Evolutionary conservation across 1,140 invertebrate species (phyloP).

Genomic region (Harpegnathos saltator): DNA sequence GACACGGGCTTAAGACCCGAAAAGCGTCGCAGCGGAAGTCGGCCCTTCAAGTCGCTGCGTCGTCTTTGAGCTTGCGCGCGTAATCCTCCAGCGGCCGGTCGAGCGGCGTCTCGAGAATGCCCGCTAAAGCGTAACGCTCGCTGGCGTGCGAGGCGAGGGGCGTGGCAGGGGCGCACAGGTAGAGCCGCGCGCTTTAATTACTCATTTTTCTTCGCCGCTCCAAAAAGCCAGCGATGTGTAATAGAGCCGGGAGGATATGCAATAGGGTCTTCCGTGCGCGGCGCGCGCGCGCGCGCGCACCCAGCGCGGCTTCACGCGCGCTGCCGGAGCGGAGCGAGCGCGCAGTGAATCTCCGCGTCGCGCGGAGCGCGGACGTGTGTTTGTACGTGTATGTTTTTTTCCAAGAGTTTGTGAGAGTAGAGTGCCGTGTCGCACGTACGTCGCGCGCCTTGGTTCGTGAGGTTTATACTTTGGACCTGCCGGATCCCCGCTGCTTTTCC

Average conservation of each 20-base stretch:
- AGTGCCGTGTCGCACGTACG: not conserved
- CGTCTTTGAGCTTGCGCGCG: not conserved
- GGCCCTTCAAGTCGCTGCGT: not conserved
- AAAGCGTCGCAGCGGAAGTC: not conserved
- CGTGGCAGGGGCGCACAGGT: slow-evolving; percentile 47
- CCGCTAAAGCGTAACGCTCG: slow-evolving; percentile 63
- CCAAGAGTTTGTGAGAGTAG: too few species aligned
- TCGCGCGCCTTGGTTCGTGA: not conserved
- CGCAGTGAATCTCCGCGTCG: slow-evolving; percentile 68
- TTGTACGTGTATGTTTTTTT: not conserved
- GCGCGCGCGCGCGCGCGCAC: slow-evolving; percentile 56
- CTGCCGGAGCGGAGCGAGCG: slow-evolving; percentile 40
- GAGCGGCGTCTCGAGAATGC: slow-evolving; percentile 34
- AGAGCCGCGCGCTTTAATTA: slow-evolving; percentile 71
- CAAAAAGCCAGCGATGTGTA: slow-evolving; percentile 80
- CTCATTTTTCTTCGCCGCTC: slow-evolving; percentile 75
- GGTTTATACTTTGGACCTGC: too few species aligned
- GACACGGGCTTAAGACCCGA: too few species aligned
- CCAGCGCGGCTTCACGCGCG: slow-evolving; percentile 47
- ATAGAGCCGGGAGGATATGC: slow-evolving; percentile 44
- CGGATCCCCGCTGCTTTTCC: too few species aligned
- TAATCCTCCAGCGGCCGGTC: not conserved
- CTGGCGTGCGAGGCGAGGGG: slow-evolving; percentile 29
- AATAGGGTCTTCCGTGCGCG: not conserved
- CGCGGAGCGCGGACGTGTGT: slow-evolving; percentile 64